Conservation (phyloP, 1,140 invertebrate genomes). For the Heterodera schachtii region DNA sequence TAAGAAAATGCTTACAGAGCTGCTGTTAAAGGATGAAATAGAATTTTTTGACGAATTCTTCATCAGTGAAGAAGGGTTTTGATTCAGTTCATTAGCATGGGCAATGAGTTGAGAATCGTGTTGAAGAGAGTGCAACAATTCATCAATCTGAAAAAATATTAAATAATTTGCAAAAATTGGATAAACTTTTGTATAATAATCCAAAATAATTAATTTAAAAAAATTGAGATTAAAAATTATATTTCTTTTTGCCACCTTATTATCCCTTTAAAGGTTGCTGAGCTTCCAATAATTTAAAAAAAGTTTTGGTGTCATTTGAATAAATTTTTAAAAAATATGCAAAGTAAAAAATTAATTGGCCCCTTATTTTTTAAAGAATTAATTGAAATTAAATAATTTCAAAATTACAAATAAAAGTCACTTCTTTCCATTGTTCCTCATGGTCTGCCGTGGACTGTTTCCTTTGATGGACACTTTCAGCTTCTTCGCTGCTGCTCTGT, state of each 20-base stretch:
- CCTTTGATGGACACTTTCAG: background rate
- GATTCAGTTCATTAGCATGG: constrained; percentile 19
- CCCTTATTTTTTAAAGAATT: too few relatives aligned
- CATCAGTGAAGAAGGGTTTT: background rate
- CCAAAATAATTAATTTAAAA: too few relatives aligned
- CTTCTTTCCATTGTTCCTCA: constrained; percentile 49
- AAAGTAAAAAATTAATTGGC: too few relatives aligned
- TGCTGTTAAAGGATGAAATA: background rate
- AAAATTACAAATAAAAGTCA: constrained; percentile 28
- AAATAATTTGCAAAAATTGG: too few relatives aligned
- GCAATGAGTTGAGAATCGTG: constrained; percentile 46
- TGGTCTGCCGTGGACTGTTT: constrained; percentile 30
- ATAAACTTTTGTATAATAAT: too few relatives aligned
- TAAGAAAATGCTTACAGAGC: background rate
- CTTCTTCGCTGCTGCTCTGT: background rate
- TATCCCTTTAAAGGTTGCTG: too few relatives aligned
- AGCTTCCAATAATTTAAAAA: too few relatives aligned
- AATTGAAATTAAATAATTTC: too few relatives aligned
- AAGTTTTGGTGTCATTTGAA: too few relatives aligned
- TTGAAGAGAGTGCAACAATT: constrained; percentile 66
- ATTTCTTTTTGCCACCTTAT: too few relatives aligned
- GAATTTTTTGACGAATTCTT: background rate
- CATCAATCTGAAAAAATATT: constrained; percentile 64
- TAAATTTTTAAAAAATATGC: too few relatives aligned
- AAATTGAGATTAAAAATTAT: too few relatives aligned